These are phyloP conservation scores for Melanaphis sacchari DNA, from an alignment of 1,140 invertebrate genomes.

Conservation along the genomic window DNA sequence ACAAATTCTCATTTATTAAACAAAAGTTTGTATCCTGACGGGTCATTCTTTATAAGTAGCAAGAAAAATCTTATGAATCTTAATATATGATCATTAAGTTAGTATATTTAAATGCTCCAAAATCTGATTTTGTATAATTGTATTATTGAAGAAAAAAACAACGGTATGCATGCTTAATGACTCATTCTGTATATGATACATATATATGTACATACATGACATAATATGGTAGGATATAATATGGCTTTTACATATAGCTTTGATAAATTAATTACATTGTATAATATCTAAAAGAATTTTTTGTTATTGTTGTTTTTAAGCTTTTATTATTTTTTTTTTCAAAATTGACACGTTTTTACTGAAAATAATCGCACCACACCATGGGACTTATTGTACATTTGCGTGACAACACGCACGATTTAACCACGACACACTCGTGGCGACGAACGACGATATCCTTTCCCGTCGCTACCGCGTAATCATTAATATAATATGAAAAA, in stretches of 20 bases:
- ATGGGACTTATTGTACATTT: neutral
- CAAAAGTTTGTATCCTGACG: no score
- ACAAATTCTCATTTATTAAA: no score
- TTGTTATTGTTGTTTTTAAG: neutral
- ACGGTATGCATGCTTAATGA: no score
- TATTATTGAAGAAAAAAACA: no score
- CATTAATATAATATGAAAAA: conserved; percentile 46
- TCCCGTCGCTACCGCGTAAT: neutral
- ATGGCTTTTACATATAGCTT: neutral
- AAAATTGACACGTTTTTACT: neutral
- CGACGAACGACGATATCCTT: neutral
- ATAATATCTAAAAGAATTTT: neutral
- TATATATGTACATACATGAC: neutral
- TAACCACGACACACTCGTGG: neutral
- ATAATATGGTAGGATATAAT: no score
- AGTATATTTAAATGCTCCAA: no score
- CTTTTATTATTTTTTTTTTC: neutral
- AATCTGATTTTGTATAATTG: no score
- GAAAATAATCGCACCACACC: neutral
- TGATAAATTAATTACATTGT: neutral
- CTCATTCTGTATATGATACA: neutral
- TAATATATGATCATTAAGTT: no score
- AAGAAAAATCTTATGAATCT: no score
- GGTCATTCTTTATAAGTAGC: no score
- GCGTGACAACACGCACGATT: conserved; percentile 48